Evolutionary conservation across 2,888 invertebrate species (phyloP), one percentile per base, ranked within the genome.

Genomic region (Trypoxylon attenuatum): DNA sequence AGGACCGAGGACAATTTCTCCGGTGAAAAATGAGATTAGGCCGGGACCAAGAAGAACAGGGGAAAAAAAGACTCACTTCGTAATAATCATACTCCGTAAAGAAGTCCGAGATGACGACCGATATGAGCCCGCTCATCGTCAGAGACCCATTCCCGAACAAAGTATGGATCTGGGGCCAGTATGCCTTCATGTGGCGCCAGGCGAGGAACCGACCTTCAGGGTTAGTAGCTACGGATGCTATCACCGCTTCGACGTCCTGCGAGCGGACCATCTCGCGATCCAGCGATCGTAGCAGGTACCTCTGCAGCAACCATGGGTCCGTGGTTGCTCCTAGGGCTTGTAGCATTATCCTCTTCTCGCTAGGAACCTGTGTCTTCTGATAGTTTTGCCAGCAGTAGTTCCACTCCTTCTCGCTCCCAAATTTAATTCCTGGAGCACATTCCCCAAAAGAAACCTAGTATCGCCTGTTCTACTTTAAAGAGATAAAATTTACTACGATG

Each of bases 271-370:
- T 90, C 41, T 91, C 90, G 75, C 92, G 90, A 56, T 94, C 91
- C 27, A 94, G 88, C 0, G 93, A 91, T 64, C 93, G 91, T 49
- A 93, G 89, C 49, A 96, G 90, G 88, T 94, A 94, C 91, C 94
- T 91, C 83, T 94, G 93, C 33, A 95, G 89, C 19, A 96, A 89
- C 95, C 96, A 96, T 23, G 94, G 93, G 84, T 95, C 93, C 0
- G 89, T 88, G 0, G 94, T 90, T 27, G 93, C 90, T 0, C 93
- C 92, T 60, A 96, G 85, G 0, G 94, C 92, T 71, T 91, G 89
- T 27, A 94, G 88, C 69, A 95, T 88, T 33, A 93, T 89, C 61
- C 91, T 91, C 51, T 92, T 90, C 79, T 96, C 95, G 66, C 93
- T 93, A 0, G 93, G 90, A 62, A 91, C 89, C 51, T 89, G 89